Base-by-base conservation (phyloP, 2,888 invertebrate species). In the Imbricaverruca yamaguchii region DNA sequence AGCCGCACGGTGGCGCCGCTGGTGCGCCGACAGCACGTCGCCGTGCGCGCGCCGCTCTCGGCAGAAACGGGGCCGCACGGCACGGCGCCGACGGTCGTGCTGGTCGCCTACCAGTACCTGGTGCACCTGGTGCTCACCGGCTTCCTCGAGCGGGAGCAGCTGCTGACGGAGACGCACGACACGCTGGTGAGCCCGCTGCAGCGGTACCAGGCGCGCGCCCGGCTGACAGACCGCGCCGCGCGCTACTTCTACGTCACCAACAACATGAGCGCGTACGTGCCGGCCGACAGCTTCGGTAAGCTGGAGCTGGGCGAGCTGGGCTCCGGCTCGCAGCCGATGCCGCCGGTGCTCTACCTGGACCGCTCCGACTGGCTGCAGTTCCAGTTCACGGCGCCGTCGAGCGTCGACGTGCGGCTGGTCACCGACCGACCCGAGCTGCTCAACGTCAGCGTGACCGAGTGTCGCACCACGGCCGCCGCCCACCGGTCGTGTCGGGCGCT, bases 191-290 rank as follows among this genome's bases (percentile, higher is more conserved):
- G 79, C 56, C 74, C 74, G 0, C 13, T 74, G 74, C 74, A 74
- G 53, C 74, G 74, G 0, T 18, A 23, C 53, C 18, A 6, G 15
- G 74, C 53, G 74, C 55, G 74, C 21, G 74, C 74, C 9, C 74
- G 53, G 9, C 74, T 55, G 9, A 10, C 55, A 1, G 74, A 74
- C 74, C 18, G 55, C 21, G 74, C 74, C 18, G 74, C 74, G 10
- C 74, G 74, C 53, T 74, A 53, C 74, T 74, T 74, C 74, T 69
- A 53, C 69, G 23, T 74, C 74, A 10, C 55, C 18, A 18, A 55
- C 15, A 53, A 53, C 21, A 6, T 3, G 18, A 55, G 74, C 74
- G 21, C 55, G 10, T 74, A 74, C 74, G 21, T 55, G 15, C 21
- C 74, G 53, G 21, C 74, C 1, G 74, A 74, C 53, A 74, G 74